A percentile compares a stretch with the other conserved stretches of the same genome.
Conservation (phyloP, 1,140 invertebrate species). For the Pomacea maculata region DNA sequence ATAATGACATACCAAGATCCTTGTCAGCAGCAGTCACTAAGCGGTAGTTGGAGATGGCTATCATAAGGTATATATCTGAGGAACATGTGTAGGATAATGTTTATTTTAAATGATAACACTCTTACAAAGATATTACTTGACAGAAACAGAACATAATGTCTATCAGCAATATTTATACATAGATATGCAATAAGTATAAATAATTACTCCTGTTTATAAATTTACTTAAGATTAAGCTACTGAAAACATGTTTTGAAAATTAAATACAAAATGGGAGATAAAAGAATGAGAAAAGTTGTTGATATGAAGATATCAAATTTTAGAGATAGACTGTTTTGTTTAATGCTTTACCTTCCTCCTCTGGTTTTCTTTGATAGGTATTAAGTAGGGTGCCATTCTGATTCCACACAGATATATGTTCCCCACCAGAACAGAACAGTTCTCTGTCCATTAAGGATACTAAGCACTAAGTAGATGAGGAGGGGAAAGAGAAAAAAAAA, state of each 20-base stretch:
- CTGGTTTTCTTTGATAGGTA: slow-evolving; percentile 21
- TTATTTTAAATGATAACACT: not conserved
- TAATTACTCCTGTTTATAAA: too few relatives aligned
- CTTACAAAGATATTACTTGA: too few relatives aligned
- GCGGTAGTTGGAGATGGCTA: slow-evolving; percentile 40
- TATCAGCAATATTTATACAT: too few relatives aligned
- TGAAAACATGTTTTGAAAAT: too few relatives aligned
- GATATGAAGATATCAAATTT: too few relatives aligned
- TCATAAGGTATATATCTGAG: slow-evolving; percentile 46
- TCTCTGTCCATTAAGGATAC: slow-evolving; percentile 34
- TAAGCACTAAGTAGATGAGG: slow-evolving; percentile 37
- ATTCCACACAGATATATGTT: slow-evolving; percentile 47
- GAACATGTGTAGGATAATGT: slow-evolving; percentile 12
- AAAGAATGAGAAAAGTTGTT: too few relatives aligned
- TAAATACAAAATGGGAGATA: too few relatives aligned
- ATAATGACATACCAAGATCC: slow-evolving; percentile 40
- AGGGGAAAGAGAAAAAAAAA: not conserved
- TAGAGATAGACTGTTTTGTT: not conserved
- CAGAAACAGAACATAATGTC: too few relatives aligned
- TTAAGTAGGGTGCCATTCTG: slow-evolving; percentile 35
- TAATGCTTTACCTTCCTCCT: slow-evolving; percentile 38
- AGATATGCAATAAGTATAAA: too few relatives aligned
- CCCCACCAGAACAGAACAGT: slow-evolving; percentile 47
- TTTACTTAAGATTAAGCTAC: too few relatives aligned
- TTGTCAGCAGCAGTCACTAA: slow-evolving; percentile 49